A percentile compares a stretch with the other conserved stretches of the same genome.
Conservation (phyloP, 2,797 vertebrate genomes). For the Ambastaia sidthimunki region DNA sequence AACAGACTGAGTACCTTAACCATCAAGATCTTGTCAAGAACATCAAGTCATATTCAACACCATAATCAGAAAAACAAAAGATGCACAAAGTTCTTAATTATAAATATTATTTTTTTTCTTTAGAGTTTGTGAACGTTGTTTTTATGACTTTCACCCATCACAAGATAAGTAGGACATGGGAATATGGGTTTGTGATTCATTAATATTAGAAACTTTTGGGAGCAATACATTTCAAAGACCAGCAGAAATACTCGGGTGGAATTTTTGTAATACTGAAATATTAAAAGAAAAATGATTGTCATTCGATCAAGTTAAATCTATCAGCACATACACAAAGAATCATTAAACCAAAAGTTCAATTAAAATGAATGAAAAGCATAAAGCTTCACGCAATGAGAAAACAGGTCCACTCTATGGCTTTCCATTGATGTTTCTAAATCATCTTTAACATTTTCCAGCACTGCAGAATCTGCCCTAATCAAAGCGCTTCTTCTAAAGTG, state of each 20-base stretch:
- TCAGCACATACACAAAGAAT: constrained; percentile 27
- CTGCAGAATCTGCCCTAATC: not conserved
- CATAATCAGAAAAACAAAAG: too few species aligned
- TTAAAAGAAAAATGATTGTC: constrained; percentile 51
- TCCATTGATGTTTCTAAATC: not conserved
- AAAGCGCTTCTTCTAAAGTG: constrained; percentile 27
- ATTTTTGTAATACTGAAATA: constrained; percentile 55
- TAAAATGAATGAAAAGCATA: constrained; percentile 18
- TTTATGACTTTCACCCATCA: not conserved
- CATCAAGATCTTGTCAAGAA: not conserved
- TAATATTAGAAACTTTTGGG: not conserved
- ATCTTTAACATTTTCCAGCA: not conserved
- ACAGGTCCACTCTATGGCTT: constrained; percentile 29
- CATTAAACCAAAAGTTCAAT: not conserved
- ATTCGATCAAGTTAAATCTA: constrained; percentile 35
- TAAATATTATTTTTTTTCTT: not conserved
- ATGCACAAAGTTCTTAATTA: not conserved
- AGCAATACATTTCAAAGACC: constrained; percentile 16
- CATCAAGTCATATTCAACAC: not conserved
- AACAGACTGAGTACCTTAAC: not conserved
- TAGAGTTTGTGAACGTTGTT: not conserved
- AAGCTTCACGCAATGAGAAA: constrained; percentile 16
- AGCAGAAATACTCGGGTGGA: constrained; percentile 33
- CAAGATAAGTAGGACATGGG: not conserved
- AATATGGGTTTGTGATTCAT: not conserved